These are phyloP conservation scores for Pandemis cinnamomeana DNA, from an alignment of 2,888 invertebrate genomes.

Conservation along the genomic window DNA sequence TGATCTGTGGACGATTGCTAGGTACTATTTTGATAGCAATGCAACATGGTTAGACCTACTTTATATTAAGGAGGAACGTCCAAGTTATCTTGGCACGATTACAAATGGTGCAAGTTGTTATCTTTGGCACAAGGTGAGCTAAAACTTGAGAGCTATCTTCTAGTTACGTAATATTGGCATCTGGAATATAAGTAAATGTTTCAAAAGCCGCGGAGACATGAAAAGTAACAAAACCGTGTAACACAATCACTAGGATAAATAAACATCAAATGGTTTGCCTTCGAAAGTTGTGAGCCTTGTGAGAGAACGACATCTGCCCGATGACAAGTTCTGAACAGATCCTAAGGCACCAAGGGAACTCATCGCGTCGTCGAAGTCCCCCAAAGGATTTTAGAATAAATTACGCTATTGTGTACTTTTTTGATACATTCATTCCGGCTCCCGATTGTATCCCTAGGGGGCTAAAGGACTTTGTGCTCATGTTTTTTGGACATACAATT, in stretches of 20 bases:
- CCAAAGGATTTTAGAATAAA: slow-evolving; percentile 22
- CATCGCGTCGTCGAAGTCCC: slow-evolving; percentile 9
- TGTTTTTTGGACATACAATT: neutral
- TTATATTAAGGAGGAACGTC: neutral
- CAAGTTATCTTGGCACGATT: slow-evolving; percentile 30
- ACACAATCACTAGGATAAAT: slow-evolving; percentile 18
- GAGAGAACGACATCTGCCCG: slow-evolving; percentile 20
- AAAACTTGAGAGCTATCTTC: slow-evolving; percentile 16
- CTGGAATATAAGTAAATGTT: slow-evolving; percentile 10
- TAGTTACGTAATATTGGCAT: slow-evolving; percentile 6
- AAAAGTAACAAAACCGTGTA: slow-evolving; percentile 4
- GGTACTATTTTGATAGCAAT: neutral
- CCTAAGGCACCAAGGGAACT: neutral
- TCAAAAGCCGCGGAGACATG: neutral
- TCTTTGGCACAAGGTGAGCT: slow-evolving; percentile 28
- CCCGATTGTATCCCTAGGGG: slow-evolving; percentile 2
- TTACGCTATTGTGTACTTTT: slow-evolving; percentile 20
- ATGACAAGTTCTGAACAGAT: slow-evolving; percentile 18
- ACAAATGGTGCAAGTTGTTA: slow-evolving; percentile 34
- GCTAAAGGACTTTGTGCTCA: neutral
- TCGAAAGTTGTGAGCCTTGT: slow-evolving; percentile 12
- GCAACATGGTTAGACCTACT: neutral
- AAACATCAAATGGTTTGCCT: slow-evolving; percentile 27
- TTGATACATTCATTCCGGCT: neutral
- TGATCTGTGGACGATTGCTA: neutral